Evolutionary conservation across 2,113 vertebrate genomes (phyloP).

Genomic region (Eublepharis macularius): DNA sequence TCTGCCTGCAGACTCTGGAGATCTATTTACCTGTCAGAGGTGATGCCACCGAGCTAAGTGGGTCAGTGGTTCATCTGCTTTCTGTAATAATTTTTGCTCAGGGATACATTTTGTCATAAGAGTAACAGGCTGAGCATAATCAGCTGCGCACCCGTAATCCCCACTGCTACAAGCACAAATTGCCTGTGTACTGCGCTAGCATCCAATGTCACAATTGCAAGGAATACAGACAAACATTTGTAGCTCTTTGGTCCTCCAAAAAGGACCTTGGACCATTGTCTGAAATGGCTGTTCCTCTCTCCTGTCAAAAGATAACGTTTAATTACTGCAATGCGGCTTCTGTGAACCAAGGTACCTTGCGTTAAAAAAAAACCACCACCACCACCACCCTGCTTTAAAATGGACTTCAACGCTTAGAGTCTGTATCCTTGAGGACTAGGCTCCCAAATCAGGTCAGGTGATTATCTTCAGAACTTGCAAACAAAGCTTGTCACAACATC

Average conservation of each 20-base stretch:
- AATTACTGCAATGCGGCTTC: background rate
- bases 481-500: slow-evolving; percentile 51
- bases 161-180: background rate
- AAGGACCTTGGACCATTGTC: background rate
- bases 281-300: background rate
- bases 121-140: too few species aligned
- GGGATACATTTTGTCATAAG: background rate
- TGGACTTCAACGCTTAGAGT: background rate
- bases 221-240: background rate
- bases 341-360: slow-evolving; percentile 12
- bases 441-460: slow-evolving; percentile 39
- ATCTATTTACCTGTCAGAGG: too few species aligned
- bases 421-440: slow-evolving; percentile 19
- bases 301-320: background rate
- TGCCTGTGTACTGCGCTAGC: background rate
- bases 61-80: too few species aligned
- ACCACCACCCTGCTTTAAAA: background rate
- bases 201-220: background rate
- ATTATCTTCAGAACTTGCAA: slow-evolving; percentile 52
- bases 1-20: too few species aligned
- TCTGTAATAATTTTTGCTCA: too few species aligned
- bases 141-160: background rate
- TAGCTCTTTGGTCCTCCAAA: too few species aligned
- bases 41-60: too few species aligned
- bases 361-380: background rate